Percentiles rank a stretch among this genome's conserved stretches.
These are phyloP conservation scores for Geotrupes spiniger DNA, from an alignment of 2,888 invertebrate species.

Conservation along the genomic window DNA sequence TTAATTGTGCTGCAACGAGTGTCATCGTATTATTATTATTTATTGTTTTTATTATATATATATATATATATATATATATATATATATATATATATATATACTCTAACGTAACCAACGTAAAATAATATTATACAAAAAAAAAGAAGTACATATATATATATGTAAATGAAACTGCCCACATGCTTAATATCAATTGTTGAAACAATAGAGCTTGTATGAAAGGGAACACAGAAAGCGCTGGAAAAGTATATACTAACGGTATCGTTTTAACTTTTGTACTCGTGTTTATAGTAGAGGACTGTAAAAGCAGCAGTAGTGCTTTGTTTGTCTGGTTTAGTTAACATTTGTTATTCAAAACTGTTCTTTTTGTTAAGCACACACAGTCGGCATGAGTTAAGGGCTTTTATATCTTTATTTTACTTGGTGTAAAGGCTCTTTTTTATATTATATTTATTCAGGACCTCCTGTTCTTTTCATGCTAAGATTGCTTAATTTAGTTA, in stretches of 20 bases:
- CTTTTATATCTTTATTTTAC: background rate
- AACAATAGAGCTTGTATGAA: constrained; percentile 34
- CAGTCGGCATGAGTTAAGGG: constrained; percentile 6
- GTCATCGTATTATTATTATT: too few species aligned
- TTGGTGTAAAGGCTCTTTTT: background rate
- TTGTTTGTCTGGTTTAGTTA: constrained; percentile 29
- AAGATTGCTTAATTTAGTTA: too few species aligned
- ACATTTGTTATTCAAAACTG: constrained; percentile 30
- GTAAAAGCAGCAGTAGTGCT: constrained; percentile 25
- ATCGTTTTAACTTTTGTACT: constrained; percentile 40
- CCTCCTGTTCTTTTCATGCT: too few species aligned
- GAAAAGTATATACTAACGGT: constrained; percentile 24
- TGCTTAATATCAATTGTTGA: constrained; percentile 32
- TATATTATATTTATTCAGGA: constrained; percentile 6
- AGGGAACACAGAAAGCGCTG: constrained; percentile 24
- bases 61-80: too few species aligned
- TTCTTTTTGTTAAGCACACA: constrained; percentile 20
- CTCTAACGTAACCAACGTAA: too few species aligned
- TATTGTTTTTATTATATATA: too few species aligned
- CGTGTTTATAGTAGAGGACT: constrained; percentile 34
- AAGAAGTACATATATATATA: background rate
- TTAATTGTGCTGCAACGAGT: too few species aligned
- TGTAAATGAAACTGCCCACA: constrained; percentile 14
- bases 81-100: too few species aligned
- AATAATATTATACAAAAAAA: background rate